Evolutionary conservation across 2,113 vertebrate species (phyloP).

Genomic region (Trichomycterus rosablanca): DNA sequence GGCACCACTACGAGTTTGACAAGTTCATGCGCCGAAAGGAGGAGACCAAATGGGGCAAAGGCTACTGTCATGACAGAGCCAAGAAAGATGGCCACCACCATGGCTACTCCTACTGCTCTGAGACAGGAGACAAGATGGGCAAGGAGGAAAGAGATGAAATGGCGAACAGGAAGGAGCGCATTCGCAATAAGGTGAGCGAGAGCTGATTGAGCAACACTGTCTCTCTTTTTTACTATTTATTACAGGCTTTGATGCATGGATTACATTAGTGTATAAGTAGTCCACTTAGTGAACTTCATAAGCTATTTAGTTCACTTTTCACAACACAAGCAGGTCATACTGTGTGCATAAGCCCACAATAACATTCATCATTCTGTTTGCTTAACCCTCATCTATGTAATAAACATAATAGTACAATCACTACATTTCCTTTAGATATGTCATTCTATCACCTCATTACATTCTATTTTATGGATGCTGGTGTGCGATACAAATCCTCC

Average conservation of each 20-base stretch:
- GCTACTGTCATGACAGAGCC: constrained; percentile 80
- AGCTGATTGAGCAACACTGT: background rate
- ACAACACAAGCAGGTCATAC: constrained; percentile 12
- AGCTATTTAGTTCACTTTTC: background rate
- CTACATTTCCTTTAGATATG: constrained; percentile 8
- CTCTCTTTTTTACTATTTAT: constrained; percentile 3
- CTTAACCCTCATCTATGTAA: constrained; percentile 17
- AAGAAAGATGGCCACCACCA: constrained; percentile 83
- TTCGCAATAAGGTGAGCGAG: constrained; percentile 83
- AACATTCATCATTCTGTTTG: constrained; percentile 29
- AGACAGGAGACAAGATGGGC: constrained; percentile 75
- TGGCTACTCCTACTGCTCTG: constrained; percentile 68
- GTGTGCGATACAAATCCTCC: constrained; percentile 37
- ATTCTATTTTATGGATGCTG: constrained; percentile 28
- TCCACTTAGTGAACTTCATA: background rate
- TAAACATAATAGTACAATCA: constrained; percentile 1
- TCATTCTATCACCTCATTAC: background rate
- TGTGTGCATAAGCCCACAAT: constrained; percentile 1
- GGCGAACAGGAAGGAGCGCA: constrained; percentile 80
- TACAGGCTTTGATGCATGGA: background rate
- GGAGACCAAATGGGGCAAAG: constrained; percentile 88
- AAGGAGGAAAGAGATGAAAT: constrained; percentile 82
- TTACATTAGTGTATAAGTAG: background rate
- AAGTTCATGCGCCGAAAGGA: constrained; percentile 83
- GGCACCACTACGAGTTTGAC: constrained; percentile 81